These are phyloP conservation scores for Blastomussa wellsi DNA, from an alignment of 92 coral and sea anemone species.

Conservation along the genomic window DNA sequence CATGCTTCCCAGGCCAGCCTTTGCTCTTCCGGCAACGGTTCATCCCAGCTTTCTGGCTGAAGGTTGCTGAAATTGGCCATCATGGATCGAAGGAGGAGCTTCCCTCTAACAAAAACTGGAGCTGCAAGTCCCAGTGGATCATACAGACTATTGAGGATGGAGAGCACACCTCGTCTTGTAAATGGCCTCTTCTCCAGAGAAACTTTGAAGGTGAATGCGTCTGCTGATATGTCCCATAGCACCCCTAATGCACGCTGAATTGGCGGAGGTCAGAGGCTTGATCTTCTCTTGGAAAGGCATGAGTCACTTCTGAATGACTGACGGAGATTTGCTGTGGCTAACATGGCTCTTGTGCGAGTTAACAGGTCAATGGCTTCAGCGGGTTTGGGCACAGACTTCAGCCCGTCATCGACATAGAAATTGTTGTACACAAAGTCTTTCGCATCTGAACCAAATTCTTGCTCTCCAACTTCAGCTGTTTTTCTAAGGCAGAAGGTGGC, in stretches of 20 bases:
- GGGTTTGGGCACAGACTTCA: not conserved
- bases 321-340: conserved; percentile 2
- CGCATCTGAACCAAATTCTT: not conserved
- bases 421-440: not conserved
- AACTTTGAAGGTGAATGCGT: conserved; percentile 31
- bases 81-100: conserved; percentile 23
- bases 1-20: conserved; percentile 33
- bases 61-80: not conserved
- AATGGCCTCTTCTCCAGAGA: not conserved
- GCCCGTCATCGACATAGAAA: not conserved
- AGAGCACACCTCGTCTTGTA: conserved; percentile 33
- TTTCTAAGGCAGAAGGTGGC: conserved; percentile 34
- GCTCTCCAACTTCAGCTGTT: conserved; percentile 18
- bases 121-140: conserved; percentile 43
- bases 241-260: conserved; percentile 31
- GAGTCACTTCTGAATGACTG: conserved; percentile 17
- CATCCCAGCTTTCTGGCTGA: conserved; percentile 9
- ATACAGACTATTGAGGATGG: conserved; percentile 30
- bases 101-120: conserved; percentile 34
- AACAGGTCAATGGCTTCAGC: conserved; percentile 13
- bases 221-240: conserved; percentile 27
- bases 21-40: not conserved
- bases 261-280: conserved; percentile 17
- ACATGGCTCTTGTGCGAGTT: conserved; percentile 6
- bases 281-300: conserved; percentile 12